Evolutionary conservation across 2,113 vertebrate genomes (phyloP).

Genomic region (Sturnus vulgaris): DNA sequence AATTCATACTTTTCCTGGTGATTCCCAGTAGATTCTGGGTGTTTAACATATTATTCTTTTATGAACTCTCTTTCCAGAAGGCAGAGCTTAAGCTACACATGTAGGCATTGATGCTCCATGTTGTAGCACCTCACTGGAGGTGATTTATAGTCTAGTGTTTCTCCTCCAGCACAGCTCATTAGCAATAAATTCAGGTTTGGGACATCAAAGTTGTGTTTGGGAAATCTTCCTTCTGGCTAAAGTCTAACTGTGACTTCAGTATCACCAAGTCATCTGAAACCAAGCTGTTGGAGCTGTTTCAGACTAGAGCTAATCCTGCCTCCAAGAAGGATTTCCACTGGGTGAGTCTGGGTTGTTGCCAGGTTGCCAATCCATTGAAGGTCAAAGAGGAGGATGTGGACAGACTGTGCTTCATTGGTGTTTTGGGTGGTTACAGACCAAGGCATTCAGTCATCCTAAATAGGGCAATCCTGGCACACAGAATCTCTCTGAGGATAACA

Average conservation of each 20-base stretch:
- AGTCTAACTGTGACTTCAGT: neutral
- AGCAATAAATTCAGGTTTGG: neutral
- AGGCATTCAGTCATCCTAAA: neutral
- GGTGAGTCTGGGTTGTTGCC: neutral
- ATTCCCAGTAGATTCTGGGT: neutral
- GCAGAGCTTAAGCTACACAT: neutral
- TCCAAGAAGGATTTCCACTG: neutral
- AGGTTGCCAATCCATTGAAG: neutral
- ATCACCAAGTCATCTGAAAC: neutral
- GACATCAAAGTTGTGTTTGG: neutral
- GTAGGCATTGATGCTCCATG: accelerated
- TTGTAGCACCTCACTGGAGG: neutral
- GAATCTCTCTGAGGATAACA: neutral
- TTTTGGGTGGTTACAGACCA: neutral
- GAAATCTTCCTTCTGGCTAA: neutral
- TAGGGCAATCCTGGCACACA: neutral
- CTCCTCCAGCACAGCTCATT: neutral
- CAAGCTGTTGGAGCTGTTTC: neutral
- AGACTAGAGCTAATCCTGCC: neutral
- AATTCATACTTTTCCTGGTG: neutral
- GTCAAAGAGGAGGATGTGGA: neutral
- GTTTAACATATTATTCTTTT: neutral
- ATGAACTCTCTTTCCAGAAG: neutral
- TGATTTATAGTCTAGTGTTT: neutral
- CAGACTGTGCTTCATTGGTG: neutral